phyloP scores from a whole-genome alignment of 2,113 vertebrate genomes.

The Raja brachyura region DNA sequence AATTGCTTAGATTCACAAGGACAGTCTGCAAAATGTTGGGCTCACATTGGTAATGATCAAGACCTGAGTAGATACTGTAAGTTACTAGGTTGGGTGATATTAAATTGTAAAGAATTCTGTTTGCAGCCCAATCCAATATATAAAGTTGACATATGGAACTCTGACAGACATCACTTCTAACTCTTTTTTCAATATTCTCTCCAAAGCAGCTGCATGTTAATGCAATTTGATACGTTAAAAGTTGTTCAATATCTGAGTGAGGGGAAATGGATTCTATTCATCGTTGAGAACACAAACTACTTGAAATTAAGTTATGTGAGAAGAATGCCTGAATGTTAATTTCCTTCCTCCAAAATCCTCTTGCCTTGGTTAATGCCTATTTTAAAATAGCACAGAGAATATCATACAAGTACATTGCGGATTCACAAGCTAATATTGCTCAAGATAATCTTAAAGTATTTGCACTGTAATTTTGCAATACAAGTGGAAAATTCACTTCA shows the following conservation, averaged over 20 bases:
- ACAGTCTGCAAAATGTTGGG: neutral
- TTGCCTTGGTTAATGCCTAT: neutral
- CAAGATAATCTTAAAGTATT: neutral
- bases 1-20: neutral
- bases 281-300: neutral
- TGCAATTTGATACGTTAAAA: neutral
- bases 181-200: neutral
- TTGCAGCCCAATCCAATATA: neutral
- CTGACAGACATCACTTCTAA: neutral
- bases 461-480: neutral
- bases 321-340: neutral
- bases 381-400: slow-evolving; percentile 5
- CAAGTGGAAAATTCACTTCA: neutral
- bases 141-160: neutral
- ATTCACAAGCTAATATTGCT: slow-evolving; percentile 3
- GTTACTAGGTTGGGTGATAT: neutral
- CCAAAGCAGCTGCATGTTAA: neutral
- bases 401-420: neutral
- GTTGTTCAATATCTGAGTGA: neutral
- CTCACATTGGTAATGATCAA: neutral
- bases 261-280: neutral
- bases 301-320: neutral
- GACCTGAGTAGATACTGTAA: neutral
- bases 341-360: neutral
- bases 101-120: neutral